These are phyloP conservation scores for Cisticola juncidis DNA, from an alignment of 2,113 vertebrate genomes.

Conservation along the genomic window DNA sequence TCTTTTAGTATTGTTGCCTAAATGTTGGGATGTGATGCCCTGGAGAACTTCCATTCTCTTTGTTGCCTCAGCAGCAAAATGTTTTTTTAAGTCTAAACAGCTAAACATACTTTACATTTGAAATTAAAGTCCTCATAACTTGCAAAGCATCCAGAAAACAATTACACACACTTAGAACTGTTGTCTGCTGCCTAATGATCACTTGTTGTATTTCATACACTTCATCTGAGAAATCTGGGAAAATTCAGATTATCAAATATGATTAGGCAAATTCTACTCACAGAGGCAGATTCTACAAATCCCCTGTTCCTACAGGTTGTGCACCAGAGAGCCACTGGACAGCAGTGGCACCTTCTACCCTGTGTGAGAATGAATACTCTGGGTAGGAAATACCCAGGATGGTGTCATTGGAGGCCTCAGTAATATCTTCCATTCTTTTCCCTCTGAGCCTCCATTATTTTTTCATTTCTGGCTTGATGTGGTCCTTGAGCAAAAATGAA, in stretches of 20 bases:
- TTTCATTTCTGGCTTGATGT: neutral
- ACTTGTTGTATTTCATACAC: neutral
- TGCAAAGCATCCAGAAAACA: neutral
- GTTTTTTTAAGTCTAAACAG: neutral
- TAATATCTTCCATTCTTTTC: neutral
- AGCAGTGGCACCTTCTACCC: accelerated
- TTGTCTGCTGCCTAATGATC: neutral
- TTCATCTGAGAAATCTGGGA: neutral
- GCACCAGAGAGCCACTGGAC: too few species aligned
- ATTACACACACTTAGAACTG: neutral
- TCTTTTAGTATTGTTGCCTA: neutral
- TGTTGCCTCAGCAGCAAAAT: neutral
- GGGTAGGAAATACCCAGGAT: neutral
- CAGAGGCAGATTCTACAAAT: neutral
- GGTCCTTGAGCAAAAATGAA: neutral
- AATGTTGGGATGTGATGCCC: neutral
- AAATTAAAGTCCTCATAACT: neutral
- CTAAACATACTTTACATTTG: neutral
- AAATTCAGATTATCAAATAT: neutral
- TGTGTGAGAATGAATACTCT: neutral
- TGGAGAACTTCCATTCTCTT: neutral
- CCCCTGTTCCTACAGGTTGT: neutral
- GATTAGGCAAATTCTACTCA: neutral
- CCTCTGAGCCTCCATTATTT: neutral
- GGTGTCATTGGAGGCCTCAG: neutral